Conservation (phyloP, 2,797 vertebrate species). For the Clarias fuscus region DNA sequence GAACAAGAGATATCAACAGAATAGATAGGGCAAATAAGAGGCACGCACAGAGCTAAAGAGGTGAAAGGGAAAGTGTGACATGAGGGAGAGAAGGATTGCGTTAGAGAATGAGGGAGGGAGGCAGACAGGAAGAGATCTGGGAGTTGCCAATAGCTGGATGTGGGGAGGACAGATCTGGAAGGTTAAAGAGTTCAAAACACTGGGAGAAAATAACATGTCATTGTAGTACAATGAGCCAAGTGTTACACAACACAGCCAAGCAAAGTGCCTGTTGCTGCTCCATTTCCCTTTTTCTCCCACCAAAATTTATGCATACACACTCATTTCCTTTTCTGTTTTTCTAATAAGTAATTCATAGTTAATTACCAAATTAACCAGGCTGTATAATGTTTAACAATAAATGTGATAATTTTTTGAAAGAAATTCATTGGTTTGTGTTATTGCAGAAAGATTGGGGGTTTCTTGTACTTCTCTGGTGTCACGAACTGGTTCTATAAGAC, state of each 20-base stretch:
- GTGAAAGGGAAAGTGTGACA: slow-evolving; percentile 38
- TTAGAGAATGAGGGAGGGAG: slow-evolving; percentile 12
- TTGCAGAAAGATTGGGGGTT: neutral
- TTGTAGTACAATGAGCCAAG: slow-evolving; percentile 62
- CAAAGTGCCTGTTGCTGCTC: neutral
- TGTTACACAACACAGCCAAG: slow-evolving; percentile 71
- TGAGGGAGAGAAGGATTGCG: slow-evolving; percentile 30
- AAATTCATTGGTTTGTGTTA: neutral
- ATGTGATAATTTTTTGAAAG: neutral
- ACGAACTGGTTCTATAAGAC: too few species aligned
- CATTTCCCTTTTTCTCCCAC: slow-evolving; percentile 1
- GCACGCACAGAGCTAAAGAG: neutral
- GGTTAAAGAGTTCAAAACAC: slow-evolving; percentile 72
- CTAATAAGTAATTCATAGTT: neutral
- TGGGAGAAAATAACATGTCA: slow-evolving; percentile 68
- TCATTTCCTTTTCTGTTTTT: neutral
- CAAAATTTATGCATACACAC: neutral
- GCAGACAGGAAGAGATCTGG: slow-evolving; percentile 41
- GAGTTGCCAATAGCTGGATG: slow-evolving; percentile 63
- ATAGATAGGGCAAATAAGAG: neutral
- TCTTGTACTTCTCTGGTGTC: too few species aligned
- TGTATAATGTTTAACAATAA: neutral
- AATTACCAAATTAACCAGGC: neutral
- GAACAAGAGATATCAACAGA: slow-evolving; percentile 51
- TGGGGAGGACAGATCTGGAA: slow-evolving; percentile 67